Percentiles rank a stretch among this genome's conserved stretches.
Conservation (phyloP, 1,140 invertebrate genomes). For the Calliphora vicina region DNA sequence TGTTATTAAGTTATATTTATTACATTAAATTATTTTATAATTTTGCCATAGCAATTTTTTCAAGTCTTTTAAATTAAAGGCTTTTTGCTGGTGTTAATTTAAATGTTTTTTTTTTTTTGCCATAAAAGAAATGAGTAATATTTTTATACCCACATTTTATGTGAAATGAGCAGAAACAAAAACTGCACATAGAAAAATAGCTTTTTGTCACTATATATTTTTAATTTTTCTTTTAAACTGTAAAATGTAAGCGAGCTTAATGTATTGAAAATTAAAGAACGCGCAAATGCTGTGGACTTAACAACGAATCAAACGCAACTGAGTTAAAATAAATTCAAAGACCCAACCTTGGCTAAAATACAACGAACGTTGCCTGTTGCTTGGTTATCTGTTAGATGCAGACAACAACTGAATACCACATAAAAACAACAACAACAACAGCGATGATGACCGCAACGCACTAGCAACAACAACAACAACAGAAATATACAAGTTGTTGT, state of each 20-base stretch:
- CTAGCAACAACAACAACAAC: background rate
- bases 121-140: background rate
- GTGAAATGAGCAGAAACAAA: background rate
- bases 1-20: background rate
- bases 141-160: background rate
- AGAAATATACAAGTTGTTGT: background rate
- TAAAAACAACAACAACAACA: background rate
- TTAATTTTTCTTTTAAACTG: background rate
- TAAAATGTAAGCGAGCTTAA: background rate
- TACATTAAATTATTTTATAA: background rate
- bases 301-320: constrained; percentile 22
- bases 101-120: background rate
- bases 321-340: constrained; percentile 20
- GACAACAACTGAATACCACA: constrained; percentile 19
- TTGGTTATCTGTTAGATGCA: constrained; percentile 33
- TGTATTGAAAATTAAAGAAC: background rate
- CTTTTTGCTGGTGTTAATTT: too few species aligned
- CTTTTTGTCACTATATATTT: background rate
- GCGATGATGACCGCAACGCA: background rate
- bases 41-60: too few species aligned
- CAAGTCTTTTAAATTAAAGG: too few species aligned
- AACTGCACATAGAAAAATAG: background rate
- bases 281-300: constrained; percentile 31
- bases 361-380: constrained; percentile 17
- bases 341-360: constrained; percentile 35